Evolutionary conservation across 2,797 vertebrate genomes (phyloP).

Genomic region (Corythornis leucogaster): DNA sequence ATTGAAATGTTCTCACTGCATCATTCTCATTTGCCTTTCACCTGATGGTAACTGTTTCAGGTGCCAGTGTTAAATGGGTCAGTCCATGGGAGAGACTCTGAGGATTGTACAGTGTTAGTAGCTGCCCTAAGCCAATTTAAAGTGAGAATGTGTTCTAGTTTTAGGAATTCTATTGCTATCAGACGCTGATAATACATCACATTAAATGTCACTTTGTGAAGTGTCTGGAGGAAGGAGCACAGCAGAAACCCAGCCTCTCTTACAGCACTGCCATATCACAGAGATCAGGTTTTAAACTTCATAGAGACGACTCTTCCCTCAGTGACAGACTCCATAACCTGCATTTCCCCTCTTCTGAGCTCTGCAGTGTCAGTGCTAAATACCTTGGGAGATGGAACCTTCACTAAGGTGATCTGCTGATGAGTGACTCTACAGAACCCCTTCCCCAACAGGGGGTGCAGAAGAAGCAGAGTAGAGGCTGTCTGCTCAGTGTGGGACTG

Average conservation of each 20-base stretch:
- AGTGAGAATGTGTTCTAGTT: not conserved
- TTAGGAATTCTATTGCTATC: not conserved
- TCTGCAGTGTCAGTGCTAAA: not conserved
- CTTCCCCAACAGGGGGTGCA: not conserved
- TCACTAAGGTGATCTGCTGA: not conserved
- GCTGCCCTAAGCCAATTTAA: not conserved
- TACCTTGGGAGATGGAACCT: not conserved
- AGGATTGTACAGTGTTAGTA: not conserved
- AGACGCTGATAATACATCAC: not conserved
- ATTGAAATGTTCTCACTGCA: not conserved
- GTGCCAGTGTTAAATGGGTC: not conserved
- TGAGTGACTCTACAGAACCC: not conserved
- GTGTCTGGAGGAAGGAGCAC: not conserved
- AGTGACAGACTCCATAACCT: not conserved
- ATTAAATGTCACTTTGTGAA: not conserved
- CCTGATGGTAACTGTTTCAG: not conserved
- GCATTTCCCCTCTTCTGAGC: not conserved
- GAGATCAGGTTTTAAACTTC: not conserved
- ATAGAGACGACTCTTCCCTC: not conserved
- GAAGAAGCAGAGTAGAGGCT: not conserved
- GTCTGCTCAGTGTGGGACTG: not conserved
- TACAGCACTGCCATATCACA: not conserved
- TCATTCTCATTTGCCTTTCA: not conserved
- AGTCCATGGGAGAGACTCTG: not conserved
- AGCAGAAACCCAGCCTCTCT: not conserved